Evolutionary conservation across 2,888 invertebrate species (phyloP).

Genomic region (Erannis defoliaria): DNA sequence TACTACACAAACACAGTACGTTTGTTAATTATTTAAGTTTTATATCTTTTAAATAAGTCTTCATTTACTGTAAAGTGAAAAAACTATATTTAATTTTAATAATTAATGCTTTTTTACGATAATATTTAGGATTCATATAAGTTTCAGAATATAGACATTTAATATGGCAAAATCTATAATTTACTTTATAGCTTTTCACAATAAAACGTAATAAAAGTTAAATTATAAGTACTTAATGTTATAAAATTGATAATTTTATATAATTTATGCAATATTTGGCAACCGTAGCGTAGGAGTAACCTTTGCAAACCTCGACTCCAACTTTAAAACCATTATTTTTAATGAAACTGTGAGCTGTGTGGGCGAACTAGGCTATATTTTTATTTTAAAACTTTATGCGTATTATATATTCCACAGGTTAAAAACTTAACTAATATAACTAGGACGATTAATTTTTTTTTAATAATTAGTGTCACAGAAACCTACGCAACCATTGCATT

Average conservation of each 20-base stretch:
- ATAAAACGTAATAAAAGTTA: slow-evolving; percentile 14
- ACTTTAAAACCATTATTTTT: slow-evolving; percentile 28
- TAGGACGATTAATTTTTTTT: not conserved
- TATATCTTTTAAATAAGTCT: too few species aligned
- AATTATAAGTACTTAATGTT: slow-evolving; percentile 12
- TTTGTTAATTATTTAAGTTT: too few species aligned
- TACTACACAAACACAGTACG: too few species aligned
- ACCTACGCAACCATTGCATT: too few species aligned
- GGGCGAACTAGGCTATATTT: slow-evolving; percentile 21
- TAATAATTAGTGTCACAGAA: not conserved
- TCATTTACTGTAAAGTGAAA: too few species aligned
- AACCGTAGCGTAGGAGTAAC: slow-evolving; percentile 35
- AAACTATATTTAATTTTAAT: too few species aligned
- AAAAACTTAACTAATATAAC: not conserved
- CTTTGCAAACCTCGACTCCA: slow-evolving; percentile 25
- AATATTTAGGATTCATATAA: too few species aligned
- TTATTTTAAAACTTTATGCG: not conserved
- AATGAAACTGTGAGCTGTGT: slow-evolving; percentile 25
- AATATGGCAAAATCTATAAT: not conserved
- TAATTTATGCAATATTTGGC: slow-evolving; percentile 15
- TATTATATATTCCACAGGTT: not conserved
- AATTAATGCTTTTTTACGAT: too few species aligned
- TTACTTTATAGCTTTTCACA: not conserved
- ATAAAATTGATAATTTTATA: slow-evolving; percentile 14
- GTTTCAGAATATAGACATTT: not conserved